These are phyloP conservation scores for silkworm (Bombyx mori) DNA, from an alignment of 1,140 invertebrate genomes.

Conservation along the genomic window DNA sequence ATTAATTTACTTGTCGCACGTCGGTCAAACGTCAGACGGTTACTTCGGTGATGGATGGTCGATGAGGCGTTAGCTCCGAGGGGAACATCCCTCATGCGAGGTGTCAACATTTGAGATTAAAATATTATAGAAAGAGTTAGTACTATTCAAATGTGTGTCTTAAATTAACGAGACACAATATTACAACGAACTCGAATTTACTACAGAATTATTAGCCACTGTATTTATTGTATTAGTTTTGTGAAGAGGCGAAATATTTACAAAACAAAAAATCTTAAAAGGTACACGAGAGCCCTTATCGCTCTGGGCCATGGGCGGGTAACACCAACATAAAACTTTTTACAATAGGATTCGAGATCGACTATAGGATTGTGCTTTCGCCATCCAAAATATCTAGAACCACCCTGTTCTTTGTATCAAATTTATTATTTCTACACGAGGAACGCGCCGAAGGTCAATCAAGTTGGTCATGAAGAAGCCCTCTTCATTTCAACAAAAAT, in stretches of 20 bases:
- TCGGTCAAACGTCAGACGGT: conserved; percentile 8
- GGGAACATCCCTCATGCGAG: conserved; percentile 11
- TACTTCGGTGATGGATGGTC: conserved; percentile 11
- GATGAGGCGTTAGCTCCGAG: neutral
- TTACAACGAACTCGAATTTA: too few relatives aligned
- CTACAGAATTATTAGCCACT: too few relatives aligned
- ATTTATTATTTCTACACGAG: too few relatives aligned
- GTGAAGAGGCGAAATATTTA: conserved; percentile 53
- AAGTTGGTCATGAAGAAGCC: too few relatives aligned
- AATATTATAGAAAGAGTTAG: neutral
- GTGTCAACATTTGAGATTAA: conserved; percentile 19
- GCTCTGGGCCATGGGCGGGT: conserved; percentile 37
- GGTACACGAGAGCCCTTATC: conserved; percentile 56
- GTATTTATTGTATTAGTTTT: neutral
- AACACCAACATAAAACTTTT: too few relatives aligned
- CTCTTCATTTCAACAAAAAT: too few relatives aligned
- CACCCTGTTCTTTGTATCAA: too few relatives aligned
- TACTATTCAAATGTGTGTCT: too few relatives aligned
- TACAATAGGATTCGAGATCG: too few relatives aligned
- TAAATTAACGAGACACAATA: too few relatives aligned
- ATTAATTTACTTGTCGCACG: conserved; percentile 4
- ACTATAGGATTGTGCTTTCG: conserved; percentile 16
- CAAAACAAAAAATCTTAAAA: conserved; percentile 54
- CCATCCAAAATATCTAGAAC: neutral
- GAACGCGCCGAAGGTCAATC: too few relatives aligned